Conservation (phyloP, 2,797 vertebrate species). For the Oceanodroma leucorhoa region DNA sequence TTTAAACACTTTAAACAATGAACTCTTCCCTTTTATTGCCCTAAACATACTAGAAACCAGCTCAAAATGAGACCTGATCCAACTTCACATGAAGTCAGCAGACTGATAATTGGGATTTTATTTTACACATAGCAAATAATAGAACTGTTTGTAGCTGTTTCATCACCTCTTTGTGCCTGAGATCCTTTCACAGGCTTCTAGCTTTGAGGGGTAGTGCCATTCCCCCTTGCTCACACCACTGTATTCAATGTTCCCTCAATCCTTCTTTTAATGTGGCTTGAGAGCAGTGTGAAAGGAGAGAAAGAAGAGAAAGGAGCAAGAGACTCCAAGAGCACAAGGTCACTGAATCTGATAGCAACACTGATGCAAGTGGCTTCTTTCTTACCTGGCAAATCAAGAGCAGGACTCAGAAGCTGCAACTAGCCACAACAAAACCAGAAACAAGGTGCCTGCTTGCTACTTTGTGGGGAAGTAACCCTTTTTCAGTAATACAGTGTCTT, state of each 20-base stretch:
- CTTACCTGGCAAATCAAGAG: background rate
- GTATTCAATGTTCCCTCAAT: background rate
- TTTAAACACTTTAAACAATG: background rate
- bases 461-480: background rate
- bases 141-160: background rate
- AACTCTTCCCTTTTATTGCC: background rate
- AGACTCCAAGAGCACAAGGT: background rate
- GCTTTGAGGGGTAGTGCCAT: background rate
- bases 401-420: background rate
- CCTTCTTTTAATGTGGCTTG: background rate
- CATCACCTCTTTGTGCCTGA: background rate
- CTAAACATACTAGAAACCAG: background rate
- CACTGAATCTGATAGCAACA: background rate
- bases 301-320: background rate
- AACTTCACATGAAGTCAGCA: background rate
- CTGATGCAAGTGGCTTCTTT: background rate
- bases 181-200: background rate
- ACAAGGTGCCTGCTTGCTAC: background rate
- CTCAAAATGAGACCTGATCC: background rate
- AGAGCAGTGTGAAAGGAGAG: background rate
- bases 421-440: background rate
- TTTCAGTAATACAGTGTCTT: background rate
- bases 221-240: background rate
- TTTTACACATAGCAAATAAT: background rate
- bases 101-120: rapidly evolving